A percentile compares a stretch with the other conserved stretches of the same genome.
These are phyloP conservation scores for Distichodus sexfasciatus DNA, from an alignment of 2,797 vertebrate species.

Conservation along the genomic window DNA sequence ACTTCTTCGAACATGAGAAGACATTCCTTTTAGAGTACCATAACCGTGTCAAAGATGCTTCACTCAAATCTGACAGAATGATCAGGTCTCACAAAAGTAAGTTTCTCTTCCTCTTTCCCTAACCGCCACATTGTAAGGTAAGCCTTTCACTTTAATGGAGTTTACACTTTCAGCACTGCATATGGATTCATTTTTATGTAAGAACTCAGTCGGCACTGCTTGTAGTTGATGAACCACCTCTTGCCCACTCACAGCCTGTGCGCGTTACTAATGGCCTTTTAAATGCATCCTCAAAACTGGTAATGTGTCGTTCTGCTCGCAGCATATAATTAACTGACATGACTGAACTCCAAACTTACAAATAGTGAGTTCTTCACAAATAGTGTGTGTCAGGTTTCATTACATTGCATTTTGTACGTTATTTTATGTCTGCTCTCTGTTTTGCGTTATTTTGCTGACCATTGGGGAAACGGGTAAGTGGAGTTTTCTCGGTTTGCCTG, in stretches of 20 bases:
- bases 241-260: neutral
- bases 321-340: neutral
- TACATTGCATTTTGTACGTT: slow-evolving; percentile 23
- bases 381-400: neutral
- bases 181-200: neutral
- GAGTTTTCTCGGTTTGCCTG: slow-evolving; percentile 13
- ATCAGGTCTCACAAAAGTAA: slow-evolving; percentile 98
- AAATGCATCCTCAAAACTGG: neutral
- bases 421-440: slow-evolving; percentile 40
- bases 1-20: slow-evolving; percentile 98
- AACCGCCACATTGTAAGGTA: neutral
- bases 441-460: slow-evolving; percentile 48
- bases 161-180: neutral
- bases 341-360: neutral
- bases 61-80: slow-evolving; percentile 95
- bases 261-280: neutral
- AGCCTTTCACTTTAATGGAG: neutral
- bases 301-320: neutral
- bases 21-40: slow-evolving; percentile 98
- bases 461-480: slow-evolving; percentile 49
- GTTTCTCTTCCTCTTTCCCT: slow-evolving; percentile 46
- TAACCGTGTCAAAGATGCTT: slow-evolving; percentile 94
- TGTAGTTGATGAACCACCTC: neutral
- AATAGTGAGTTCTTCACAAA: neutral
- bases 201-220: neutral